phyloP scores from a whole-genome alignment of 2,797 vertebrate species.

The Enteromius paludinosus region DNA sequence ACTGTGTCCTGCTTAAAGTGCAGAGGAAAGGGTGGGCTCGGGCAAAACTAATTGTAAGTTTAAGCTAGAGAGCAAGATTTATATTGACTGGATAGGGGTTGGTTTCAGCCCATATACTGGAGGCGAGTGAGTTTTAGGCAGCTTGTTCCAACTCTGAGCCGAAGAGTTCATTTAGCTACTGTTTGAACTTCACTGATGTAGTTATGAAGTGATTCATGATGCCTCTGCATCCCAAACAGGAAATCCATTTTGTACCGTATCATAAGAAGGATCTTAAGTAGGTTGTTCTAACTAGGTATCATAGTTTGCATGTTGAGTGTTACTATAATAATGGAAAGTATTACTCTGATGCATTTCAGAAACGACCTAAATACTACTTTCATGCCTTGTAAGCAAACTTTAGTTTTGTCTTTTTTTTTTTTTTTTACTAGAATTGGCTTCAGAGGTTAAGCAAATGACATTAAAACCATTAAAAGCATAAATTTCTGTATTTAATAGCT shows the following conservation, averaged over 20 bases:
- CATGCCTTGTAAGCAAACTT: neutral
- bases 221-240: neutral
- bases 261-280: neutral
- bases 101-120: neutral
- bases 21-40: constrained; percentile 52
- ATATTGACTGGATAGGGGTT: constrained; percentile 32
- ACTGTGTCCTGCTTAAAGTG: constrained; percentile 54
- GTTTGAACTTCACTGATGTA: neutral
- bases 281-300: neutral
- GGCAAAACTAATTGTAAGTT: constrained; percentile 60
- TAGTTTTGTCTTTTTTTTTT: neutral
- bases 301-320: neutral
- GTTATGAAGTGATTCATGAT: neutral
- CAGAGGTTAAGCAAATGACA: neutral
- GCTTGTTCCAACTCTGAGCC: neutral
- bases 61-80: constrained; percentile 55
- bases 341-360: neutral
- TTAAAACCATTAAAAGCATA: neutral
- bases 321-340: neutral
- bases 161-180: neutral
- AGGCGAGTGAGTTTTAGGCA: neutral
- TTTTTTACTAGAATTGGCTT: neutral
- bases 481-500: neutral
- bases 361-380: neutral
- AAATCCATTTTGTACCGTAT: neutral